Base-by-base conservation (phyloP, 2,888 invertebrate species). In the Cheilosia impressa region DNA sequence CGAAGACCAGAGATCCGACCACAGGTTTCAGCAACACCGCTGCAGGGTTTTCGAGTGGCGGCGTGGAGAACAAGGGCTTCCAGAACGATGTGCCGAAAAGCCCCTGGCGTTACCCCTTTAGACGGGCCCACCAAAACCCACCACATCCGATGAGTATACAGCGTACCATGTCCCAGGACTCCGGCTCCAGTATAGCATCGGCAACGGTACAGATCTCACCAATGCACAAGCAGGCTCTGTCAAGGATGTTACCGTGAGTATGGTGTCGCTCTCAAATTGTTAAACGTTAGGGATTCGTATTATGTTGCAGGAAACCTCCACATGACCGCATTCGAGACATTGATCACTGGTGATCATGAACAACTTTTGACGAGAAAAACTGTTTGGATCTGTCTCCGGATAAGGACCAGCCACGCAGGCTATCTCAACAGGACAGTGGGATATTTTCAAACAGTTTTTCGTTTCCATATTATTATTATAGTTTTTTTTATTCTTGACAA, bases 41-140 rank as follows among this genome's bases (percentile, higher is more conserved):
- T 1, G 66, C 76, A n/a, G 82, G 85, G n/a, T 65, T 55, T 17
- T 78, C 79, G 24, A 91, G 93, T 27, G 95, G 95, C 0, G 95
- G 95, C 0, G 92, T 95, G 3, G 95, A 96, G 87, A 96, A 96
- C 90, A 94, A 95, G 68, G 95, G 94, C 45, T 96, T 95, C 90
- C 95, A 96, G 89, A 90, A 89, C 90, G 95, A 95, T 89, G 93
- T 92, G 2, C 95, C 96, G 0, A 96, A 96, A 91, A 95, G 96
- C 38, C 95, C 96, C 0, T 96, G 96, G 96, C 93, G 95, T 88
- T 96, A 96, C 91, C 95, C 96, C 0, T 93, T 93, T 80, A 91
- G 93, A 15, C 90, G 93, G 4, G 87, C 90, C 2, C 92, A 92
- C 78, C 90, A 91, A 76, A 87, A 89, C 47, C 88, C 89, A 27